Evolutionary conservation across 1,140 invertebrate species (phyloP).

Genomic region (Brachionus angularis): DNA sequence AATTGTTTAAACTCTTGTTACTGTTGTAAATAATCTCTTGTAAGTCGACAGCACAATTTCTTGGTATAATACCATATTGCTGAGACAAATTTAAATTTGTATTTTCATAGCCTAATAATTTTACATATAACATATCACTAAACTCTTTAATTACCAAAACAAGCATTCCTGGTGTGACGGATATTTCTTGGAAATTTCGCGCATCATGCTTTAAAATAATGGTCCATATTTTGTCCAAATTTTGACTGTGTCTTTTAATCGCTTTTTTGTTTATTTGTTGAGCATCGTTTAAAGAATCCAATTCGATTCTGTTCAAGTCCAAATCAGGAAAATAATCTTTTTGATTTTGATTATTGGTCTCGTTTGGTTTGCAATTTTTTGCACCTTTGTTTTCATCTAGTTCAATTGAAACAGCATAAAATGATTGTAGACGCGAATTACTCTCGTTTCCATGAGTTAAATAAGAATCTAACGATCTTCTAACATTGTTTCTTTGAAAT

Average conservation of each 20-base stretch:
- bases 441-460: not conserved
- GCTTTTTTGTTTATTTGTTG: no score
- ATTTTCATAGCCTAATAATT: constrained; percentile 39
- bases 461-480: constrained; percentile 37
- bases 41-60: constrained; percentile 30
- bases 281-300: constrained; percentile 20
- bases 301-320: constrained; percentile 20
- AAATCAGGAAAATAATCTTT: not conserved
- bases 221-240: constrained; percentile 27
- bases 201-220: constrained; percentile 35
- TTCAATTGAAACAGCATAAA: constrained; percentile 40
- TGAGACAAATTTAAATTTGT: constrained; percentile 10
- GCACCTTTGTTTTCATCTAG: constrained; percentile 12
- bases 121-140: constrained; percentile 29
- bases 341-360: not conserved
- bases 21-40: constrained; percentile 27
- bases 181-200: constrained; percentile 31
- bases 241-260: not conserved
- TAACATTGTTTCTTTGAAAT: constrained; percentile 19
- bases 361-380: not conserved
- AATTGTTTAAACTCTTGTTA: constrained; percentile 10
- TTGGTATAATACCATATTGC: constrained; percentile 41
- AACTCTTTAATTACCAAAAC: constrained; percentile 36
- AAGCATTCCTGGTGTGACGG: constrained; percentile 28
- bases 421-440: not conserved